Base-by-base conservation (phyloP, 2,797 vertebrate species). In the Cyclopterus lumpus region DNA sequence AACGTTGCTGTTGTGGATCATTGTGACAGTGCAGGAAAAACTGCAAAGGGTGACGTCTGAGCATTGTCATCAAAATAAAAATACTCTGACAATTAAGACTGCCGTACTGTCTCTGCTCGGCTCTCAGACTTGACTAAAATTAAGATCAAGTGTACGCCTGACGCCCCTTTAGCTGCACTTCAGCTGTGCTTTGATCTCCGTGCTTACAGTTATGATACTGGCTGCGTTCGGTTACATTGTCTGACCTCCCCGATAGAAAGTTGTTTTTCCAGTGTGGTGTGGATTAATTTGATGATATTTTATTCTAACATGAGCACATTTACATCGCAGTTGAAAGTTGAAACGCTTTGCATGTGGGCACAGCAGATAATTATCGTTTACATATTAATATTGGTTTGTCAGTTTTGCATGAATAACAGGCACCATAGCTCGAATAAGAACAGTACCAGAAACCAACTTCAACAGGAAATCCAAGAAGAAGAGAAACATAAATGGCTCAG, bases 401-500 rank as follows among this genome's bases (percentile, higher is more conserved):
- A 9, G 2, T 46, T 62, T 63, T 18, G 24, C 71, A 73, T 49
- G 15, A 80, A 10, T 4, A 60, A 30, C 49, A 32, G 26, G 5
- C 20, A 66, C 30, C 48, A 30, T 10, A 64, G 53, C 2, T 67
- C 3, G 30, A 63, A 59, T 26, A 55, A 70, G 11, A 67, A 57
- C 3, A 32, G 22, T 12, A 34, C 53, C 44, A 48, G 71, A 66
- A 66, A 49, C 2, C 51, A 53, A 69, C 18, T 34, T 55, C 40
- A 59, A 4, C 3, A 46, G 18, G 53, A 57, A 51, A 51, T 40
- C 3, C 1, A 6, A 72, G 42, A 32, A 71, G 75, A 67, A 42
- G 7, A 62, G 15, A 54, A 71, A 62, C 36, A 48, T 30, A 22
- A 55, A 70, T 48, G 44, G 18, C 57, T 54, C 22, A 58, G 57